phyloP scores from a whole-genome alignment of 2,113 vertebrate species.

The Thymallus thymallus region DNA sequence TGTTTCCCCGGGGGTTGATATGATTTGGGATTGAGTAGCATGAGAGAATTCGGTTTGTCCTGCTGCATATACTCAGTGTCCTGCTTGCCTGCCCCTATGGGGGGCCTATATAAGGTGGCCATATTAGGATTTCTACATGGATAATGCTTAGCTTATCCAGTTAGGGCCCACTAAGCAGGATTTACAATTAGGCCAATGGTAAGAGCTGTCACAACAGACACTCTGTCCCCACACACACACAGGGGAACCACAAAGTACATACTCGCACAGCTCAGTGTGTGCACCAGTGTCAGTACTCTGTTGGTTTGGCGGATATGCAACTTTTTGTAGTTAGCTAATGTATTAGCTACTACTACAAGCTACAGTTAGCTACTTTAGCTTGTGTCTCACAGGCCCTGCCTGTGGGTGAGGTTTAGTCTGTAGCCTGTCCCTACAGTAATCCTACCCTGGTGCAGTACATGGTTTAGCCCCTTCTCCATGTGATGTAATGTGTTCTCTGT shows the following conservation, averaged over 20 bases:
- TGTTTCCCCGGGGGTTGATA: background rate
- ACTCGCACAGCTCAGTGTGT: too few relatives aligned
- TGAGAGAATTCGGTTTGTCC: background rate
- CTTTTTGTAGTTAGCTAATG: too few relatives aligned
- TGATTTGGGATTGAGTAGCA: background rate
- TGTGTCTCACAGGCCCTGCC: too few relatives aligned
- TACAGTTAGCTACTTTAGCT: too few relatives aligned
- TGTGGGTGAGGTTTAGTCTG: too few relatives aligned
- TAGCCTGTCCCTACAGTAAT: too few relatives aligned
- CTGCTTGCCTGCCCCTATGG: too few relatives aligned
- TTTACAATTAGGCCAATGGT: background rate
- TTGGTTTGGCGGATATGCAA: too few relatives aligned
- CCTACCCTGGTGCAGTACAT: background rate
- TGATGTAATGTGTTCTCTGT: background rate
- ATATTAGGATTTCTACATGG: background rate
- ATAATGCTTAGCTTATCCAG: constrained; percentile 11
- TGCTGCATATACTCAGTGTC: background rate
- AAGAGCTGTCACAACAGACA: background rate
- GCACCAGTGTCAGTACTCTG: too few relatives aligned
- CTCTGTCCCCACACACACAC: background rate
- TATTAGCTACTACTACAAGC: too few relatives aligned
- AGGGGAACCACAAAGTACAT: too few relatives aligned
- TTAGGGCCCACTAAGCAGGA: background rate
- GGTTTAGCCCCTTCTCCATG: background rate
- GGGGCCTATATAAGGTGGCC: background rate